Evolutionary conservation across 2,888 invertebrate species (phyloP), one percentile per base, ranked within the genome.

Genomic region (Xanthia togata): DNA sequence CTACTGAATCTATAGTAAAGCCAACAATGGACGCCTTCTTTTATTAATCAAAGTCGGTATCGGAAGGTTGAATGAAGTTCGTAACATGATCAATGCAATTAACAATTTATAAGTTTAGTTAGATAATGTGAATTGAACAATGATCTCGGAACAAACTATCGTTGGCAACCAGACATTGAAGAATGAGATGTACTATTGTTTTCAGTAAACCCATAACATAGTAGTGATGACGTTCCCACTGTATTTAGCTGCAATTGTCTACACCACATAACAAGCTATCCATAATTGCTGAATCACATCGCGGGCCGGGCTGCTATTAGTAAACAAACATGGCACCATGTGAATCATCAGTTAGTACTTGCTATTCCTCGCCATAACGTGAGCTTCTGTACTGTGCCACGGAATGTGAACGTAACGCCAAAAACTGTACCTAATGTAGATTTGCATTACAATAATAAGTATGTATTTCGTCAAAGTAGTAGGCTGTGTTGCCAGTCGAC

Each of bases 291-390:
- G 91, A 92, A 89, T 92, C 92, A 92, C 86, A 87, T 79, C 81
- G 79, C 84, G 38, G 70, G 59, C 59, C 44, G 53, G 70, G 79
- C 83, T 74, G 86, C 78, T 88, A 71, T 81, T 89, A 87, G 91
- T 92, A 92, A 91, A 92, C 89, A 92, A 90, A 91, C 90, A 91
- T 87, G 90, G 88, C 86, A 82, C 79, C 79, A 83, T 64, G 88
- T 93, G 93, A 93, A 87, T 93, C 93, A 93, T 88, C 84, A 68
- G 44, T 67, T 57, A 68, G 23, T 60, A 72, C 55, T 72, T 72
- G 70, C 41, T 53, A 84, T 81, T 75, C 76, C 35, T 70, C 62
- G 81, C 71, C 62, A 55, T 75, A 75, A 75, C 59, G 68, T 62
- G 38, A 53, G 62, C 62, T 50, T 65, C 64, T 75, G 23, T 70